Conservation (phyloP, 2,888 invertebrate genomes). For the Drosophila mulleri region DNA sequence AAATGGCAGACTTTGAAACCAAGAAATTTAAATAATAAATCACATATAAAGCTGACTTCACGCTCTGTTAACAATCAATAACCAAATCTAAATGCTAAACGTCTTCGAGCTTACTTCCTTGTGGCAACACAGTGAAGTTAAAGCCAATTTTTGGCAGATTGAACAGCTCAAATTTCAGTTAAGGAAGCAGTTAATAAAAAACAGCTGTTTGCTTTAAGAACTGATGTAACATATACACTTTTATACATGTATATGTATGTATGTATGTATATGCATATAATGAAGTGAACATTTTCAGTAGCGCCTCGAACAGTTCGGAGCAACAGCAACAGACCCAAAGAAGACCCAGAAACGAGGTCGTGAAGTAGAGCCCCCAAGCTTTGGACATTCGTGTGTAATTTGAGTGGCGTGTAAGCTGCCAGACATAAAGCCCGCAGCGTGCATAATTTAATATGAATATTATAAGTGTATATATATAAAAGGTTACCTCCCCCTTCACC, state of each 20-base stretch:
- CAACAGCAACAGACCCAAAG: background rate
- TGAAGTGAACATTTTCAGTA: constrained; percentile 11
- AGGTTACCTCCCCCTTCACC: constrained; percentile 10
- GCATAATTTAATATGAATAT: constrained; percentile 78
- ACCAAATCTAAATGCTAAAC: background rate
- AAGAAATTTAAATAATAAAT: background rate
- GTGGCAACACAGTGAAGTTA: background rate
- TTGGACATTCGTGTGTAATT: constrained; percentile 59
- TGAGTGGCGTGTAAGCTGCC: constrained; percentile 75
- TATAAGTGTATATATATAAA: constrained; percentile 60
- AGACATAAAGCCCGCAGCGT: constrained; percentile 66
- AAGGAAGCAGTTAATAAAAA: constrained; percentile 26
- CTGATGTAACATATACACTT: background rate
- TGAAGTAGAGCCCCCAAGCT: constrained; percentile 20
- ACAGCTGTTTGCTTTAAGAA: constrained; percentile 26
- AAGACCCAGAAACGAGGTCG: constrained; percentile 27
- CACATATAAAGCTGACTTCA: background rate
- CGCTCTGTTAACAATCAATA: background rate
- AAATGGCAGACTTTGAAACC: background rate
- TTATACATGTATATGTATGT: background rate
- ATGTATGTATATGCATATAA: background rate
- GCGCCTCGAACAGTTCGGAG: constrained; percentile 10
- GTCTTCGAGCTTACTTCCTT: constrained; percentile 1
- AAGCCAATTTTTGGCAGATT: background rate
- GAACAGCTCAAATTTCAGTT: constrained; percentile 13